These are phyloP conservation scores for Ditula angustiorana DNA, from an alignment of 2,888 invertebrate genomes.

Conservation along the genomic window DNA sequence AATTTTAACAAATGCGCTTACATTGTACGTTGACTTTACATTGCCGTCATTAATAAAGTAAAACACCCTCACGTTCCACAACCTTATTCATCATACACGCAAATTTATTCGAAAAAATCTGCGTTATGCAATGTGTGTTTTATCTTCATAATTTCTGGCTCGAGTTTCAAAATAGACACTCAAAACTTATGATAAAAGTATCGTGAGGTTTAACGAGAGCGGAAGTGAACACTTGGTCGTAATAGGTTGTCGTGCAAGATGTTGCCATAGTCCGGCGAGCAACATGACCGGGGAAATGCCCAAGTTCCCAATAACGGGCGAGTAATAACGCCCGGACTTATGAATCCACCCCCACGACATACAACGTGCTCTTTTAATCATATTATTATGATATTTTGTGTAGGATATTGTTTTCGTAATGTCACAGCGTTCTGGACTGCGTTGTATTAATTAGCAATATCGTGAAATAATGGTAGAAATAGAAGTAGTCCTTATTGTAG, in stretches of 20 bases:
- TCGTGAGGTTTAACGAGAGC: constrained; percentile 52
- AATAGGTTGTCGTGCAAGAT: constrained; percentile 82
- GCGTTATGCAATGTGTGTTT: constrained; percentile 25
- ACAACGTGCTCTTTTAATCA: constrained; percentile 42
- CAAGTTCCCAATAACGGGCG: constrained; percentile 79
- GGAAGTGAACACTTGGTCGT: constrained; percentile 70
- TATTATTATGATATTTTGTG: constrained; percentile 32
- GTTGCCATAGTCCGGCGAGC: constrained; percentile 66
- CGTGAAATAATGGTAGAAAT: background rate
- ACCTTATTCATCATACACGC: constrained; percentile 7
- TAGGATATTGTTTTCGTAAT: constrained; percentile 29
- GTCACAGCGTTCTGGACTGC: background rate
- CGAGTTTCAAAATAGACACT: constrained; percentile 34
- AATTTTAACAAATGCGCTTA: too few species aligned
- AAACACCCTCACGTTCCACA: background rate
- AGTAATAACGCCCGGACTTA: constrained; percentile 72
- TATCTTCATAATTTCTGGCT: constrained; percentile 27
- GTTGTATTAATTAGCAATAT: background rate
- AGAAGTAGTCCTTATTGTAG: too few species aligned
- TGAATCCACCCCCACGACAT: constrained; percentile 64
- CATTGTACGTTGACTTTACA: too few species aligned
- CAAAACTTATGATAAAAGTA: constrained; percentile 41
- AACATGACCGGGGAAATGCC: constrained; percentile 66
- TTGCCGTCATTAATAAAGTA: background rate
- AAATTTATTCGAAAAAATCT: constrained; percentile 13